phyloP scores from a whole-genome alignment of 1,140 invertebrate genomes.

The Lepeophtheirus salmonis region DNA sequence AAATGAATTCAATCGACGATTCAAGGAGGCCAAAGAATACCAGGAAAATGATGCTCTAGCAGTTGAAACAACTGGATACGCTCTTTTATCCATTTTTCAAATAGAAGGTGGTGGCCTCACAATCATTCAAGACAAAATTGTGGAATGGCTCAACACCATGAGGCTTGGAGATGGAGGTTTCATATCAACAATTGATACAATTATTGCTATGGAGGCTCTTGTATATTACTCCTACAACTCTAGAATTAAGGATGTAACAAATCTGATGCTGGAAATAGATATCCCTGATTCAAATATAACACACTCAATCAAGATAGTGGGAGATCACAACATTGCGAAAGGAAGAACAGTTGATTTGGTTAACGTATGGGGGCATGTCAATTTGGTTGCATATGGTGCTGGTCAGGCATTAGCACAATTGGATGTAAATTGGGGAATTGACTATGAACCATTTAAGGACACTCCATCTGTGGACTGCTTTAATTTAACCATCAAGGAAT shows the following conservation, averaged over 20 bases:
- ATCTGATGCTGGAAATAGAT: slow-evolving; percentile 30
- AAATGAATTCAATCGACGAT: slow-evolving; percentile 32
- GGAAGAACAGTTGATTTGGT: slow-evolving; percentile 26
- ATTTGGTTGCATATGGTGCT: slow-evolving; percentile 33
- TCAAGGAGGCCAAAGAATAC: slow-evolving; percentile 30
- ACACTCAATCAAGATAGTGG: slow-evolving; percentile 13
- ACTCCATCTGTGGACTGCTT: slow-evolving; percentile 31
- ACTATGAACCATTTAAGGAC: slow-evolving; percentile 32
- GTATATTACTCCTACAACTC: slow-evolving; percentile 37
- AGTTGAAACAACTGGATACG: slow-evolving; percentile 39
- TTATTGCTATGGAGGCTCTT: slow-evolving; percentile 38
- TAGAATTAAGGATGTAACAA: slow-evolving; percentile 36
- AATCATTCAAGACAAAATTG: slow-evolving; percentile 30
- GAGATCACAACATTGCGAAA: slow-evolving; percentile 10
- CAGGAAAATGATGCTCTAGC: slow-evolving; percentile 30
- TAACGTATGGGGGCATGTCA: slow-evolving; percentile 38
- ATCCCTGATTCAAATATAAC: slow-evolving; percentile 19
- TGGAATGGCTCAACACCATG: slow-evolving; percentile 39
- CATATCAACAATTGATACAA: slow-evolving; percentile 38
- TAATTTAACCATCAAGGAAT: slow-evolving; percentile 31
- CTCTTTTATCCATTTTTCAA: slow-evolving; percentile 33
- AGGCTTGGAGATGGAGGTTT: slow-evolving; percentile 36
- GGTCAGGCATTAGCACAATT: slow-evolving; percentile 38
- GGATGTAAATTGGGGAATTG: slow-evolving; percentile 38
- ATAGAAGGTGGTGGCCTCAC: slow-evolving; percentile 28